Evolutionary conservation across 2,888 invertebrate species (phyloP).

Genomic region (Pandemis corylana): DNA sequence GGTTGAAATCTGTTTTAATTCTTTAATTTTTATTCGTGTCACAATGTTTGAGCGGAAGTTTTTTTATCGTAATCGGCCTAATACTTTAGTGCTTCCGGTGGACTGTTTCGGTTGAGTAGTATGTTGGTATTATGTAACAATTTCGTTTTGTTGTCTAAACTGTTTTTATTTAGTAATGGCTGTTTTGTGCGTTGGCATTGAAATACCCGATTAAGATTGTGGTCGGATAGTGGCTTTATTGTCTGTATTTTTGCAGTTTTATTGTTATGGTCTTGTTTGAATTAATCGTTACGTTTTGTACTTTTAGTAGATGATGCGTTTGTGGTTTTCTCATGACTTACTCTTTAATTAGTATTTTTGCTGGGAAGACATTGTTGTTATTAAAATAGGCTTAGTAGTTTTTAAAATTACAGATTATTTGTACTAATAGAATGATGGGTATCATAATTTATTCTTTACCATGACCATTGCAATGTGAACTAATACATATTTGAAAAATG

Average conservation of each 20-base stretch:
- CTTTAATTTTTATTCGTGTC: constrained; percentile 39
- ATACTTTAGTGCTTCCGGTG: constrained; percentile 40
- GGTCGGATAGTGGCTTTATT: constrained; percentile 34
- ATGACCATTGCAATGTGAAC: too few relatives aligned
- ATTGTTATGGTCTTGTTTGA: constrained; percentile 29
- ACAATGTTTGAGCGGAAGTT: constrained; percentile 35
- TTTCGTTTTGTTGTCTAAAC: constrained; percentile 40
- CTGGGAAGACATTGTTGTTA: background rate
- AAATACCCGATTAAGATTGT: constrained; percentile 38
- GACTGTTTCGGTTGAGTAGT: constrained; percentile 35
- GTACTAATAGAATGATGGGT: too few relatives aligned
- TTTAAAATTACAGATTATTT: too few relatives aligned
- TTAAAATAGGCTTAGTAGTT: background rate
- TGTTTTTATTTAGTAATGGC: constrained; percentile 37
- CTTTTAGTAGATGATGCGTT: background rate
- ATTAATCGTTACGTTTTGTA: constrained; percentile 5
- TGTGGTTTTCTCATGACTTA: background rate
- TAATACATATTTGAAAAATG: too few relatives aligned
- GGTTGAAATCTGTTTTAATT: constrained; percentile 38
- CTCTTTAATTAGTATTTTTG: background rate
- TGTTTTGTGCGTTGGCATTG: constrained; percentile 35
- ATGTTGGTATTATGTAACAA: constrained; percentile 39
- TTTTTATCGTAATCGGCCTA: constrained; percentile 39
- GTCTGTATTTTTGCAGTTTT: constrained; percentile 38
- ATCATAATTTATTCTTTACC: too few relatives aligned